phyloP scores from a whole-genome alignment of 2,113 vertebrate genomes.

The Chloebia gouldiae region DNA sequence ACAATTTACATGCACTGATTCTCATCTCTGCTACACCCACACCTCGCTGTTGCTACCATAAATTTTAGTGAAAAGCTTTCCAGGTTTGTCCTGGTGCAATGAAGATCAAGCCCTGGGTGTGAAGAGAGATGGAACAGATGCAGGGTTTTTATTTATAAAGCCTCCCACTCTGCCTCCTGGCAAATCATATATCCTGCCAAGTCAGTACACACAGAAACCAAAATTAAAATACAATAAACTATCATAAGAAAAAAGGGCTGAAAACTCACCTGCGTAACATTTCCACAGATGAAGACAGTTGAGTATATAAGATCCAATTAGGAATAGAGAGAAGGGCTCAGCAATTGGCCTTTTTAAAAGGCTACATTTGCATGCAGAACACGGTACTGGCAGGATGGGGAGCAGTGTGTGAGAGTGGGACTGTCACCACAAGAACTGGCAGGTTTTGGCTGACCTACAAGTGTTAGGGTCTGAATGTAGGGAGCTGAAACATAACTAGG shows the following conservation, averaged over 20 bases:
- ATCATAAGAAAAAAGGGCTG: neutral
- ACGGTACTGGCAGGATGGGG: rapidly evolving
- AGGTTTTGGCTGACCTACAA: neutral
- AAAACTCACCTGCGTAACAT: neutral
- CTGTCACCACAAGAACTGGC: neutral
- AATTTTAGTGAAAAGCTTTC: neutral
- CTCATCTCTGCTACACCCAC: neutral
- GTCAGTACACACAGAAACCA: neutral
- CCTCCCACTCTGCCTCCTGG: neutral
- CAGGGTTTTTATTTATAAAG: conserved; percentile 17
- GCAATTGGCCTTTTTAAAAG: neutral
- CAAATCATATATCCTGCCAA: neutral
- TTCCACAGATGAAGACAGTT: neutral
- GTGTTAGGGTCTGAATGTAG: neutral
- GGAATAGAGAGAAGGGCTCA: neutral
- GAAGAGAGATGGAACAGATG: neutral
- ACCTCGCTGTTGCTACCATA: neutral
- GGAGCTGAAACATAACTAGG: neutral
- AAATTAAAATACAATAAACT: conserved; percentile 20
- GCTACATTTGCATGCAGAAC: neutral
- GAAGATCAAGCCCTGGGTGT: neutral
- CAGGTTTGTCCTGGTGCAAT: neutral
- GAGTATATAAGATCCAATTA: neutral
- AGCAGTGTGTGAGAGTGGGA: neutral
- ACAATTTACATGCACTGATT: neutral